These are phyloP conservation scores for Gastrophysa polygoni DNA, from an alignment of 2,888 invertebrate species.

Conservation along the genomic window DNA sequence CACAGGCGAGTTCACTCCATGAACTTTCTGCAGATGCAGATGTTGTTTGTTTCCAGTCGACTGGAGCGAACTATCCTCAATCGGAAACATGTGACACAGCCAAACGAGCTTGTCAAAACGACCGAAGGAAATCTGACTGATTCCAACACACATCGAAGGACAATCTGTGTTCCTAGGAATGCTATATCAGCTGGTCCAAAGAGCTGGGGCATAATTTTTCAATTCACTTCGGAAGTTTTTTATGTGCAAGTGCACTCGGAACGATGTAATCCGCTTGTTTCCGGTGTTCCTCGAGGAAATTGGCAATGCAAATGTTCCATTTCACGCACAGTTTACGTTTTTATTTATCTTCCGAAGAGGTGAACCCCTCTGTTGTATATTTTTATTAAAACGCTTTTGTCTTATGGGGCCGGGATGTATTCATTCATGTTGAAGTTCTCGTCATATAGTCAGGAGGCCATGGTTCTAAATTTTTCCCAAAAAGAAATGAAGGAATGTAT, in stretches of 20 bases:
- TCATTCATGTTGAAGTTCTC: constrained; percentile 18
- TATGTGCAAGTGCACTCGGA: constrained; percentile 40
- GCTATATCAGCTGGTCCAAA: background rate
- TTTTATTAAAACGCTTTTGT: constrained; percentile 48
- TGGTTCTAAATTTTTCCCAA: too few species aligned
- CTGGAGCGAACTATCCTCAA: too few species aligned
- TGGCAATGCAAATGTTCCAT: constrained; percentile 46
- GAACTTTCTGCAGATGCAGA: too few species aligned
- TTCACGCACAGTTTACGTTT: constrained; percentile 53
- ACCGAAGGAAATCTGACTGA: background rate
- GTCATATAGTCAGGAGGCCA: constrained; percentile 21
- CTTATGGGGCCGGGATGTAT: constrained; percentile 27
- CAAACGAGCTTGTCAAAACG: background rate
- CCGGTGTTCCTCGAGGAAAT: constrained; percentile 41
- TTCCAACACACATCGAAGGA: background rate
- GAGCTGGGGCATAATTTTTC: constrained; percentile 42
- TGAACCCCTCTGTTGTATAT: constrained; percentile 44
- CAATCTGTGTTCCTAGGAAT: background rate
- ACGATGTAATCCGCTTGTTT: constrained; percentile 44
- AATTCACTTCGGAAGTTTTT: constrained; percentile 38
- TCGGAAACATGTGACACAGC: too few species aligned
- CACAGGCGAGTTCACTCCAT: too few species aligned
- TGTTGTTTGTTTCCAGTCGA: too few species aligned
- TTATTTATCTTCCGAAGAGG: constrained; percentile 48
- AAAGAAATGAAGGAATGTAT: too few species aligned